Evolutionary conservation across 2,113 vertebrate species (phyloP).

Genomic region (Todiramphus saurophagus): DNA sequence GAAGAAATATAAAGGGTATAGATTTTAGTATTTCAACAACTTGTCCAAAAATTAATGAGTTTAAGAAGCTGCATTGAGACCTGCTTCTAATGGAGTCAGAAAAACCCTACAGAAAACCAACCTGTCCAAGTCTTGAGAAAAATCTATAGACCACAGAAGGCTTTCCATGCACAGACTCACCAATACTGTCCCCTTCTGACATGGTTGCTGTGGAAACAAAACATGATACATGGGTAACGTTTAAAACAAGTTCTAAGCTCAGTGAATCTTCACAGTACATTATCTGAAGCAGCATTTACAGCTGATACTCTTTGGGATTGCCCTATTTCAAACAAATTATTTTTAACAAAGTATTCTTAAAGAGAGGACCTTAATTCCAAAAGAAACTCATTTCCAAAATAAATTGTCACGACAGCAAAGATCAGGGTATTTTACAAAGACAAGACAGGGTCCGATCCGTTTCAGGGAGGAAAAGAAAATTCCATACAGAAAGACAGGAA

Average conservation of each 20-base stretch:
- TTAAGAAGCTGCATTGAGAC: neutral
- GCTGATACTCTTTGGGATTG: neutral
- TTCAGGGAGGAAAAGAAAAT: neutral
- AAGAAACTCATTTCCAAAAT: neutral
- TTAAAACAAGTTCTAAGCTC: neutral
- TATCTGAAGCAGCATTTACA: neutral
- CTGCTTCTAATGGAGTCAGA: neutral
- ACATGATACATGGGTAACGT: neutral
- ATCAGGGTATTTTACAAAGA: neutral
- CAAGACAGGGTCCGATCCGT: neutral
- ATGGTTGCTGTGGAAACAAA: conserved; percentile 77
- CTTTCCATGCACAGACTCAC: conserved; percentile 96
- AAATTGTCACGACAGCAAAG: neutral
- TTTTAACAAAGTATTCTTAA: neutral
- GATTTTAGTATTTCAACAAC: neutral
- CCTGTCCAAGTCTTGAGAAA: conserved; percentile 95
- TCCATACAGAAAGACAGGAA: neutral
- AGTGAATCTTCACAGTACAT: neutral
- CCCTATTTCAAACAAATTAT: neutral
- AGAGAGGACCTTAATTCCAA: neutral
- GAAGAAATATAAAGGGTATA: neutral
- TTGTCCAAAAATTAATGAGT: neutral
- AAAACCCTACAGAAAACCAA: conserved; percentile 59
- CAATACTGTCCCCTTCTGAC: conserved; percentile 98
- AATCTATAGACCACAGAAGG: conserved; percentile 88